A percentile compares a stretch with the other conserved stretches of the same genome.
Conservation (phyloP, 2,113 vertebrate species). For the Seriola dumerili region DNA sequence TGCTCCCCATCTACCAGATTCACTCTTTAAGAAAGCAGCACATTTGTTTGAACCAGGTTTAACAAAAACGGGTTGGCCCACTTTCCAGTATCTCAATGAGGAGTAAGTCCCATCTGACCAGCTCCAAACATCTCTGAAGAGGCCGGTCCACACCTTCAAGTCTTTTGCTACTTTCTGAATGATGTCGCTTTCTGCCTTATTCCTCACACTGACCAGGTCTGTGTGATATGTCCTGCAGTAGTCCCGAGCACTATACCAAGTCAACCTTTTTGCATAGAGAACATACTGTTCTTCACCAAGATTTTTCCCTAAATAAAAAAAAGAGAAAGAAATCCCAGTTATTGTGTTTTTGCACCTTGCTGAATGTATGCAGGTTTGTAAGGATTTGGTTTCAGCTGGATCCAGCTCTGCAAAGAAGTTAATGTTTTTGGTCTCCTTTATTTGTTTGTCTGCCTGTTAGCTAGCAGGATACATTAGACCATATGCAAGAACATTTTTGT, state of each 20-base stretch:
- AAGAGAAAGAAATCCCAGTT: background rate
- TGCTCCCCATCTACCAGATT: slow-evolving; percentile 19
- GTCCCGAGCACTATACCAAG: background rate
- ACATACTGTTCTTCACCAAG: background rate
- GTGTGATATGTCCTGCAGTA: slow-evolving; percentile 32
- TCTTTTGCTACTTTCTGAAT: background rate
- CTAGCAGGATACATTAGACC: too few relatives aligned
- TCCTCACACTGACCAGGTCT: slow-evolving; percentile 44
- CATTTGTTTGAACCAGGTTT: fast-evolving
- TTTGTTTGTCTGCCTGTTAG: too few relatives aligned
- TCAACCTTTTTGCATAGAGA: fast-evolving
- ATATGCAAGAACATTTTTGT: too few relatives aligned
- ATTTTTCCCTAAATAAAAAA: background rate
- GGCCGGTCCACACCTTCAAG: background rate
- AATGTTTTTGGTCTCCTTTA: too few relatives aligned
- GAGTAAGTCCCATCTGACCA: slow-evolving; percentile 36
- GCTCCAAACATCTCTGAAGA: slow-evolving; percentile 30
- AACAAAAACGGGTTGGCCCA: fast-evolving
- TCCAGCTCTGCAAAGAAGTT: too few relatives aligned
- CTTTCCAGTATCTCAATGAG: slow-evolving; percentile 9
- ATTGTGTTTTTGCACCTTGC: background rate
- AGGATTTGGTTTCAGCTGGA: too few relatives aligned
- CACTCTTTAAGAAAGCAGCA: background rate
- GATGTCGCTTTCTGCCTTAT: background rate
- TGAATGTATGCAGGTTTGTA: background rate